Percentiles rank a stretch among this genome's conserved stretches.
Evolutionary conservation across 2,113 vertebrate genomes (phyloP).

Genomic region (Monopterus albus): DNA sequence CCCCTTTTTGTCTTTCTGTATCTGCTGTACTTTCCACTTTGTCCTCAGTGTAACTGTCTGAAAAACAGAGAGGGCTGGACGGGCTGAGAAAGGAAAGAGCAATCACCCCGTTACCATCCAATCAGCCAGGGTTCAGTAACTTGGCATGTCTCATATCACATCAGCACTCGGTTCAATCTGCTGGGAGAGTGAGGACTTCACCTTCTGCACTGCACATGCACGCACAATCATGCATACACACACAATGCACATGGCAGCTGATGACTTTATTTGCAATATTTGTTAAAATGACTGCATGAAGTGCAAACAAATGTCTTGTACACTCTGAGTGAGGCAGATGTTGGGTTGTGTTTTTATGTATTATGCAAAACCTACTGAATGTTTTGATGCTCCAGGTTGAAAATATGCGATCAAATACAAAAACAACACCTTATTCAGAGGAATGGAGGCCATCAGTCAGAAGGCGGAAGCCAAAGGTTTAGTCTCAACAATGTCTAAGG

Average conservation of each 20-base stretch:
- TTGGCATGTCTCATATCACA: slow-evolving; percentile 67
- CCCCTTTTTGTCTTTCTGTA: neutral
- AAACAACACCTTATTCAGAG: too few relatives aligned
- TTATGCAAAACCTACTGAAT: slow-evolving; percentile 19
- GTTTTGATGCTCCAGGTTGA: slow-evolving; percentile 25
- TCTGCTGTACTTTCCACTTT: neutral
- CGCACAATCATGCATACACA: neutral
- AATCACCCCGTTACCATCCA: slow-evolving; percentile 66
- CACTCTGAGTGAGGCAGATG: slow-evolving; percentile 17
- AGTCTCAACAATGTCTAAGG: too few relatives aligned
- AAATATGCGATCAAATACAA: neutral
- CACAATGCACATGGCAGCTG: slow-evolving; percentile 4
- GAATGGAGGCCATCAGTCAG: too few relatives aligned
- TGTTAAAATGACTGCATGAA: neutral
- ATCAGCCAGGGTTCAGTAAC: slow-evolving; percentile 68
- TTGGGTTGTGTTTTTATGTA: slow-evolving; percentile 14
- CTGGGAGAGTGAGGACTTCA: slow-evolving; percentile 45
- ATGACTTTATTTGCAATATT: slow-evolving; percentile 11
- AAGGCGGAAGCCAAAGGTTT: too few relatives aligned
- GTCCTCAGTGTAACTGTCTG: slow-evolving; percentile 8
- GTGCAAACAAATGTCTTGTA: neutral
- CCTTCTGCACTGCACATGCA: slow-evolving; percentile 33
- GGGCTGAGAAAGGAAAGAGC: slow-evolving; percentile 42
- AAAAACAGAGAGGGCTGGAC: slow-evolving; percentile 16
- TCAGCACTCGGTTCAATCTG: slow-evolving; percentile 59